Conservation (phyloP, 2,888 invertebrate genomes). For the Brachylomia viminalis region DNA sequence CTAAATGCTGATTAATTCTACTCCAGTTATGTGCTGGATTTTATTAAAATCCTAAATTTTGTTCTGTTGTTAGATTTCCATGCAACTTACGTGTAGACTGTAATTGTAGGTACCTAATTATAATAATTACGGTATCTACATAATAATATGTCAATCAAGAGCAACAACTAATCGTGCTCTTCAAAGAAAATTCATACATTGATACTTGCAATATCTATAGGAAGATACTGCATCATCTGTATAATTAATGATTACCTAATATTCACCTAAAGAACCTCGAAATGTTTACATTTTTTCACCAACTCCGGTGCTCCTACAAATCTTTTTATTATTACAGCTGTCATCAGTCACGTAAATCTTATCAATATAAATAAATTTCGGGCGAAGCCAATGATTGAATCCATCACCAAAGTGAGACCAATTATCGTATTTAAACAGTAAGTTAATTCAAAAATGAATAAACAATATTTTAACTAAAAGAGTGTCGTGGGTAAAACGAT, state of each 20-base stretch:
- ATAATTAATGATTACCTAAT: slow-evolving; percentile 14
- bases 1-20: background rate
- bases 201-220: background rate
- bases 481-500: slow-evolving; percentile 53
- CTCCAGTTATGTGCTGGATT: too few relatives aligned
- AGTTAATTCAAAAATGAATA: background rate
- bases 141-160: background rate
- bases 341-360: slow-evolving; percentile 42
- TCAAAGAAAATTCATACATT: background rate
- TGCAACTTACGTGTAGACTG: background rate
- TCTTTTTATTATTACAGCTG: slow-evolving; percentile 18
- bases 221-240: background rate
- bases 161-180: background rate
- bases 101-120: background rate
- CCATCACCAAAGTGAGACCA: slow-evolving; percentile 20
- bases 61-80: background rate
- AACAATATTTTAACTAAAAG: slow-evolving; percentile 34
- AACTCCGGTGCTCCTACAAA: background rate
- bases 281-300: slow-evolving; percentile 9
- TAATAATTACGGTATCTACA: background rate
- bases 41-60: background rate
- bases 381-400: slow-evolving; percentile 18
- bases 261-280: background rate
- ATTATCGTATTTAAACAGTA: slow-evolving; percentile 18
- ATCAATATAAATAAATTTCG: slow-evolving; percentile 42